Evolutionary conservation across 2,113 vertebrate species (phyloP), one percentile per base, ranked within the genome.

Genomic region (Macaca nemestrina): DNA sequence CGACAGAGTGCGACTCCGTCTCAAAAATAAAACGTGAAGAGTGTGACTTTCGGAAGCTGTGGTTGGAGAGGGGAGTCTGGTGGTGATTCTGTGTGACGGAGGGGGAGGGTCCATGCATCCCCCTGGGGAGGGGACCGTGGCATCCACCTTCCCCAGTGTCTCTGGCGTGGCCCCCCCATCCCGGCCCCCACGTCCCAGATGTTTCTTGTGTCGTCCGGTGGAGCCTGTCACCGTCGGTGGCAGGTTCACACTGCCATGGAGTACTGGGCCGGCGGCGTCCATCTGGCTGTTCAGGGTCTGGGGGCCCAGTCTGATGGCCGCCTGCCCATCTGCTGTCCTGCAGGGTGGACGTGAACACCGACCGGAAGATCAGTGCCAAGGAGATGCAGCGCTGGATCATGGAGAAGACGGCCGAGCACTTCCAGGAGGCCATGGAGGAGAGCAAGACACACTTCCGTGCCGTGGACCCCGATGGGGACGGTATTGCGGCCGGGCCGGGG

Each of bases 341-440:
- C 98, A 99, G 99, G 98, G 99, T 99, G 18, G 99, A 99, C 70
- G 97, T 99, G 93, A 99, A 99, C 97, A 98, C 98, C 0, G 99
- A 99, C 96, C 97, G 97, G 50, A 99, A 98, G 75, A 99, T 99
- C 84, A 99, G 99, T 0, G 99, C 99, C 0, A 99, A 99, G 93
- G 99, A 99, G 95, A 99, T 99, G 99, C 99, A 99, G 98, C 99
- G 98, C 52, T 99, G 99, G 99, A 99, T 99, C 95, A 99, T 99
- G 99, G 99, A 99, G 98, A 99, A 99, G 98, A 99, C 99, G 0
- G 99, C 99, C 10, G 99, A 99, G 96, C 99, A 99, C 93, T 99
- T 99, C 82, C 99, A 99, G 97, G 99, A 99, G 96, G 99, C 99
- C 0, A 98, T 99, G 50, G 96, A 98, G 20, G 99, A 99, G 97